A percentile compares a stretch with the other conserved stretches of the same genome.
Evolutionary conservation across 2,888 invertebrate genomes (phyloP).

Genomic region (Galerucella calmariensis): DNA sequence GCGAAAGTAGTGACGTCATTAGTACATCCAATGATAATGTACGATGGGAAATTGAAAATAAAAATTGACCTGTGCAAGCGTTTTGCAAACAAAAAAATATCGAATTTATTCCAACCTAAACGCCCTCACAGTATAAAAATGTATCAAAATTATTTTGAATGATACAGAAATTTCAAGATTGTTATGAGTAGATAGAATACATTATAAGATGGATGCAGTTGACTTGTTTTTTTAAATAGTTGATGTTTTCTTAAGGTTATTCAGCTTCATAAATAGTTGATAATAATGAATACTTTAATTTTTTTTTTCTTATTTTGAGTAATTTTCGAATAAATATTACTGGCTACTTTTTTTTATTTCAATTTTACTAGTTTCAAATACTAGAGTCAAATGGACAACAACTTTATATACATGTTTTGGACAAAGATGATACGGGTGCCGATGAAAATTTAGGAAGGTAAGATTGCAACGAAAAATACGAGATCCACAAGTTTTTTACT

Average conservation of each 20-base stretch:
- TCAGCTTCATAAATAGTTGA: not conserved
- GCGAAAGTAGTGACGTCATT: too few species aligned
- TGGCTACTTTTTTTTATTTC: slow-evolving; percentile 29
- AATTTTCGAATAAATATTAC: not conserved
- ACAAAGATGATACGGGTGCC: slow-evolving; percentile 86
- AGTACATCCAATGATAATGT: too few species aligned
- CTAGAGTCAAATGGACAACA: slow-evolving; percentile 77
- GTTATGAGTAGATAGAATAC: too few species aligned
- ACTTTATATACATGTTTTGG: slow-evolving; percentile 81
- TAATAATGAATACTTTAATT: slow-evolving; percentile 14
- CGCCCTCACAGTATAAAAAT: too few species aligned
- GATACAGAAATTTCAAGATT: too few species aligned
- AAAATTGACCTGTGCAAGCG: too few species aligned
- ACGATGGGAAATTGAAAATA: too few species aligned
- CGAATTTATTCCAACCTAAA: too few species aligned
- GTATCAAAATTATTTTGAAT: too few species aligned
- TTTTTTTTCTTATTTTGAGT: not conserved
- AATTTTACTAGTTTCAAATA: slow-evolving; percentile 62
- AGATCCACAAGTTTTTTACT: slow-evolving; percentile 20
- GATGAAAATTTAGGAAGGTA: slow-evolving; percentile 93
- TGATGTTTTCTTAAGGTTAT: not conserved
- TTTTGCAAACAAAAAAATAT: too few species aligned
- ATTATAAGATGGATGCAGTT: too few species aligned
- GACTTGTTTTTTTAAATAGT: not conserved
- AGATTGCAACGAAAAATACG: slow-evolving; percentile 55